phyloP scores from a whole-genome alignment of 2,113 vertebrate genomes.

The Pygoscelis antarcticus region DNA sequence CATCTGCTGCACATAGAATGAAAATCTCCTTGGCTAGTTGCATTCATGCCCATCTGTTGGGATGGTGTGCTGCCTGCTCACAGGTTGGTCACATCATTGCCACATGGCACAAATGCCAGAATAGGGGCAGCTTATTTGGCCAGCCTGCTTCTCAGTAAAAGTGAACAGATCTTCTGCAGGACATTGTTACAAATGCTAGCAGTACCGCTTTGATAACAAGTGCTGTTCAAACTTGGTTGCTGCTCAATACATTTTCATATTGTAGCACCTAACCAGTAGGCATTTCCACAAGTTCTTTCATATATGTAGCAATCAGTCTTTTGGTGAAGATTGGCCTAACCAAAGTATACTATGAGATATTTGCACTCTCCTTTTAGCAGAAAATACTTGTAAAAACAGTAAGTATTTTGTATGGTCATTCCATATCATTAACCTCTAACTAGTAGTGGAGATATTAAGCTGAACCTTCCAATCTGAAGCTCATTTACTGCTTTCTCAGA shows the following conservation, averaged over 20 bases:
- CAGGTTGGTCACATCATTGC: conserved; percentile 41
- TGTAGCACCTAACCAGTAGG: neutral
- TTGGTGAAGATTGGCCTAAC: neutral
- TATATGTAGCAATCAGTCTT: neutral
- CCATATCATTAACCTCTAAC: neutral
- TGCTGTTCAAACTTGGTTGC: neutral
- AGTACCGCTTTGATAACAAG: neutral
- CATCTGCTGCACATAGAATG: conserved; percentile 31
- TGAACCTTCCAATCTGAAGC: neutral
- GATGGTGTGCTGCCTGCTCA: conserved; percentile 51
- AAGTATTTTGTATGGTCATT: neutral
- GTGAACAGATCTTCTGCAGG: neutral
- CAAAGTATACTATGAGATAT: neutral
- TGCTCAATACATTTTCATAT: neutral
- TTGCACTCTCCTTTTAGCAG: neutral
- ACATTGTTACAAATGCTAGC: neutral
- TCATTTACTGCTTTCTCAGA: neutral
- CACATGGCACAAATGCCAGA: conserved; percentile 16
- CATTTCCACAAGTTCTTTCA: neutral
- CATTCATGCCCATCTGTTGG: conserved; percentile 52
- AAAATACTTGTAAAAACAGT: neutral
- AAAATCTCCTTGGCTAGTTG: neutral
- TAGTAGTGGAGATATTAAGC: neutral
- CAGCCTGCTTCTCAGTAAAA: conserved; percentile 11
- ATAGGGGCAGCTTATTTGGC: neutral